phyloP scores from a whole-genome alignment of 2,888 invertebrate species.

The Conomelus anceps region DNA sequence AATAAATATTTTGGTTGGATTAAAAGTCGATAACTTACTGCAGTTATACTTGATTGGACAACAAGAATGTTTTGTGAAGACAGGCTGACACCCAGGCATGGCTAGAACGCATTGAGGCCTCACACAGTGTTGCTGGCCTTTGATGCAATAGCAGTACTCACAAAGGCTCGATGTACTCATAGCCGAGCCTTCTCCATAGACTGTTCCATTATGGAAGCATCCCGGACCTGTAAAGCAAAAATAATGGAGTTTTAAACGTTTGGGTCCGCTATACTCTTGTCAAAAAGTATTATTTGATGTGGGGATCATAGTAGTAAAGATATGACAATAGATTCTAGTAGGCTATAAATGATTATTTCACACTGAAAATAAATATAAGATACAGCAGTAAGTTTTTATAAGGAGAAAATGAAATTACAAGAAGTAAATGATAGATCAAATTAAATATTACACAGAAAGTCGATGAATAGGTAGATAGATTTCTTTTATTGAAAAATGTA shows the following conservation, averaged over 20 bases:
- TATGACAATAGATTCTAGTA: too few relatives aligned
- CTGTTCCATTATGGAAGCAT: constrained; percentile 62
- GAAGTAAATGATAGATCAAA: too few relatives aligned
- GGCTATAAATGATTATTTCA: too few relatives aligned
- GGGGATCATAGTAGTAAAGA: too few relatives aligned
- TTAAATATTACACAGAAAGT: too few relatives aligned
- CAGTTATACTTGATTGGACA: constrained; percentile 79
- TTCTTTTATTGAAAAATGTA: too few relatives aligned
- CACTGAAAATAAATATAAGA: too few relatives aligned
- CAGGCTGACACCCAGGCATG: constrained; percentile 61
- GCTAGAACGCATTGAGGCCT: constrained; percentile 72
- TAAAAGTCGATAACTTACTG: constrained; percentile 33
- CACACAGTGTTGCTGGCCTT: constrained; percentile 66
- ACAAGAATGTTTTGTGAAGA: constrained; percentile 58
- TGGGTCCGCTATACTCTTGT: neutral
- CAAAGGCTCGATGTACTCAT: constrained; percentile 72
- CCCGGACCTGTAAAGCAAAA: constrained; percentile 46
- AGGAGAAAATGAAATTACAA: too few relatives aligned
- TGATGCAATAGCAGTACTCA: constrained; percentile 79
- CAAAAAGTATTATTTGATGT: neutral
- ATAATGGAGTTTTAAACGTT: neutral
- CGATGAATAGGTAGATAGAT: too few relatives aligned
- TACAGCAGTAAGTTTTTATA: too few relatives aligned
- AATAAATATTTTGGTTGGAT: neutral
- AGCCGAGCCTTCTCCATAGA: constrained; percentile 74